Base-by-base conservation (phyloP, 64 coral and sea anemone genomes). In the Montipora capricornis region DNA sequence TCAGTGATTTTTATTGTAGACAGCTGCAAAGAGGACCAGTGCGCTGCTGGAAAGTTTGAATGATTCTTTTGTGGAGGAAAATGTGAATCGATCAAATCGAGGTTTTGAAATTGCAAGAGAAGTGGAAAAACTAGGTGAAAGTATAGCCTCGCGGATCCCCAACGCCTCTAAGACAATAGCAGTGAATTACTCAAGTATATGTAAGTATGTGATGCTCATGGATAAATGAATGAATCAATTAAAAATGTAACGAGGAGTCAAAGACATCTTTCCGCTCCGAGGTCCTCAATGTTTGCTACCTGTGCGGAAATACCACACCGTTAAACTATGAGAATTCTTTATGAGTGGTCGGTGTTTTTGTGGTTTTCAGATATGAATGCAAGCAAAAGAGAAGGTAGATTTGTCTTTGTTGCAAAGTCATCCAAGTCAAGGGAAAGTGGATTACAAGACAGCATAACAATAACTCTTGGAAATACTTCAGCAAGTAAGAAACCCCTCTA, bases 111-210 rank as follows among this genome's bases (percentile, higher is more conserved):
- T 93, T 11, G 62, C 92, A 6, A 87, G 83, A 74, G 92, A 88
- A 48, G 84, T 93, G 50, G 92, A 93, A 88, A 17, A 71, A 14
- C 92, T 93, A 9, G 92, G 92, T 22, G 45, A 81, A 51, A 79
- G 48, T 52, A 87, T 93, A 6, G 84, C 92, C 15, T 85, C 85
- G 44, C 80, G 82, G 60, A 68, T 87, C 9, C 49, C 24, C 11
- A 80, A 93, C 13, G 16, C 14, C 14, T 26, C 59, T 8, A 9
- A 37, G 9, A 44, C 62, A 15, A 80, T 93, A n/a, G 58, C 83
- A 11, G 60, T 93, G 20, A 78, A 88, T 68, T 93, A 80, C 47
- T 49, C 92, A 80, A 88, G 84, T 26, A 17, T 93, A 87, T 68
- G 92, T 93, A 88, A 55, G 47, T 60, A 77, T 57, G 1, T 11